These are phyloP conservation scores for Ellobius talpinus DNA, from an alignment of 2,113 vertebrate species.

Conservation along the genomic window DNA sequence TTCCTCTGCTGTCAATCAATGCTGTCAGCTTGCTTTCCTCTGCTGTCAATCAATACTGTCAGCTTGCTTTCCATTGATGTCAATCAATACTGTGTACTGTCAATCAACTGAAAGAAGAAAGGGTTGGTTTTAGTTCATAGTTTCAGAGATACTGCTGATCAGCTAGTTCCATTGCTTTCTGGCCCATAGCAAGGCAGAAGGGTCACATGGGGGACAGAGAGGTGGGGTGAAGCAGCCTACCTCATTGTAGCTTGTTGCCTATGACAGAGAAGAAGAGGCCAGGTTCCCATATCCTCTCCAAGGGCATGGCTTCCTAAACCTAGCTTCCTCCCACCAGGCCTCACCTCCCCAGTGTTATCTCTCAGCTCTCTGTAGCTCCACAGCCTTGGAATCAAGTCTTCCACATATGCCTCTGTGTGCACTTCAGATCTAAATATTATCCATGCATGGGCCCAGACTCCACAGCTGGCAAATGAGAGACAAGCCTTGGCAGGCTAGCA, in stretches of 20 bases:
- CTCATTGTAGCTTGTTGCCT: neutral
- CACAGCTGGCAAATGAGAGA: neutral
- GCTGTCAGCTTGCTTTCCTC: too few relatives aligned
- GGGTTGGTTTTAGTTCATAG: neutral
- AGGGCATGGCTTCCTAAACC: too few relatives aligned
- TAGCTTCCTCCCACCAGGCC: neutral
- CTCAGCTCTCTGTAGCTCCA: neutral
- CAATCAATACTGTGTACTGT: neutral
- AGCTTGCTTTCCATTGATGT: too few relatives aligned
- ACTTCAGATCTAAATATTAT: neutral
- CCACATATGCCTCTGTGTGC: neutral
- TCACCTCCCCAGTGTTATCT: too few relatives aligned
- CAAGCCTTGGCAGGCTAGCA: neutral
- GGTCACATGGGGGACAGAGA: neutral
- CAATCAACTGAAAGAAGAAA: neutral
- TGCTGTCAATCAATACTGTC: too few relatives aligned
- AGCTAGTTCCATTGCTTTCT: neutral
- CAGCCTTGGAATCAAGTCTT: neutral
- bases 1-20: too few relatives aligned
- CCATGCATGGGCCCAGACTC: neutral
- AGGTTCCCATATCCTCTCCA: neutral
- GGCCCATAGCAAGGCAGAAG: neutral
- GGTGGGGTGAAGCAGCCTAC: neutral
- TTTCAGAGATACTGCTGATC: neutral
- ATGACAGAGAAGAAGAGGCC: neutral